Conservation (phyloP, 1,140 invertebrate species). For the Camponotus pennsylvanicus region DNA sequence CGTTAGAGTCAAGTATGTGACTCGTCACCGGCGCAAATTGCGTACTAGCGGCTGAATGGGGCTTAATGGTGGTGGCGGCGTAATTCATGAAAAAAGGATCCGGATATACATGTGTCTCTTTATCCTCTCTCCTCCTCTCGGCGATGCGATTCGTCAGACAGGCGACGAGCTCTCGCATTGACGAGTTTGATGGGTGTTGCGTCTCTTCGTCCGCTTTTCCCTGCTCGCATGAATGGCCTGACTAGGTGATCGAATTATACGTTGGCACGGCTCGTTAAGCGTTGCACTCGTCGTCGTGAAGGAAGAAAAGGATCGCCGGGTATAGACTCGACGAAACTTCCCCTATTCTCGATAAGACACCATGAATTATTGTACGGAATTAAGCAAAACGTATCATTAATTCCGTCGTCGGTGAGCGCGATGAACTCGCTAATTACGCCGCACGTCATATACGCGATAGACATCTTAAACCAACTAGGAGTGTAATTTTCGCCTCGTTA, state of each 20-base stretch:
- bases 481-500: conserved; percentile 35
- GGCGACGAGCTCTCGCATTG: not conserved
- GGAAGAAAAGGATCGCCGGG: not conserved
- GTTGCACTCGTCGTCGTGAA: not conserved
- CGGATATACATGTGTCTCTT: conserved; percentile 15
- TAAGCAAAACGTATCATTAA: conserved; percentile 36
- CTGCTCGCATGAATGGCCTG: not conserved
- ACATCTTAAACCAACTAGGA: not conserved
- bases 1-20: conserved; percentile 73
- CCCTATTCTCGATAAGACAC: conserved; percentile 31
- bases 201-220: conserved; percentile 4
- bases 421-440: conserved; percentile 22
- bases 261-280: conserved; percentile 44
- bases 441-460: conserved; percentile 49
- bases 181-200: conserved; percentile 27
- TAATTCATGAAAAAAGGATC: conserved; percentile 70
- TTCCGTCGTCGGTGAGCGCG: not conserved
- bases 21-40: conserved; percentile 73
- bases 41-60: conserved; percentile 70
- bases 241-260: conserved; percentile 48
- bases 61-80: conserved; percentile 67
- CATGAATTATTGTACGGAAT: conserved; percentile 4
- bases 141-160: not conserved
- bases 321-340: conserved; percentile 20
- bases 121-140: not conserved